These are phyloP conservation scores for Sparus aurata DNA, from an alignment of 2,797 vertebrate species.

Conservation along the genomic window DNA sequence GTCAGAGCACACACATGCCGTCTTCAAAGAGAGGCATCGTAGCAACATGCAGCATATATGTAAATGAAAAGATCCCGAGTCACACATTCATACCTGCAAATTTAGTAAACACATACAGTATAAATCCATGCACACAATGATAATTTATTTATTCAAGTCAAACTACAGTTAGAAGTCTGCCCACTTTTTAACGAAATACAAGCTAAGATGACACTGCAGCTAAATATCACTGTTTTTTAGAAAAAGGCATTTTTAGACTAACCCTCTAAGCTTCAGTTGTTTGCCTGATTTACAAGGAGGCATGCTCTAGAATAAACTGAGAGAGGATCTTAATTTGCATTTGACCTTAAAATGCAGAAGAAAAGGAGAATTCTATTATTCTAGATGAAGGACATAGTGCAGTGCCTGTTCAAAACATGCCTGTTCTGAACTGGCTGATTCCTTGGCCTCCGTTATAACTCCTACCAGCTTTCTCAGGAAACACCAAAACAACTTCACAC, in stretches of 20 bases:
- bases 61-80: neutral
- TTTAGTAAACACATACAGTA: neutral
- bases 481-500: no score
- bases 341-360: no score
- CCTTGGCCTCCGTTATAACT: no score
- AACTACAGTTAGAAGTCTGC: neutral
- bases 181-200: neutral
- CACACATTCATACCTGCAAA: neutral
- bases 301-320: no score
- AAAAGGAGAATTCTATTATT: no score
- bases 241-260: neutral
- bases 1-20: slow-evolving; percentile 38
- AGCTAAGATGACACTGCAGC: neutral
- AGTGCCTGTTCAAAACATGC: no score
- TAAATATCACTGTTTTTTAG: neutral
- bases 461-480: no score
- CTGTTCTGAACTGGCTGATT: no score
- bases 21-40: slow-evolving; percentile 34
- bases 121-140: neutral
- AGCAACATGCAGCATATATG: slow-evolving; percentile 57
- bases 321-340: no score
- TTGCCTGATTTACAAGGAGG: neutral
- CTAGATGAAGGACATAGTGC: no score
- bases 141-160: neutral
- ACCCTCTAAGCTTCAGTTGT: neutral